These are phyloP conservation scores for Oscarella lobularis DNA, from an alignment of 37 sponge, comb jelly and placozoan genomes.

Conservation along the genomic window DNA sequence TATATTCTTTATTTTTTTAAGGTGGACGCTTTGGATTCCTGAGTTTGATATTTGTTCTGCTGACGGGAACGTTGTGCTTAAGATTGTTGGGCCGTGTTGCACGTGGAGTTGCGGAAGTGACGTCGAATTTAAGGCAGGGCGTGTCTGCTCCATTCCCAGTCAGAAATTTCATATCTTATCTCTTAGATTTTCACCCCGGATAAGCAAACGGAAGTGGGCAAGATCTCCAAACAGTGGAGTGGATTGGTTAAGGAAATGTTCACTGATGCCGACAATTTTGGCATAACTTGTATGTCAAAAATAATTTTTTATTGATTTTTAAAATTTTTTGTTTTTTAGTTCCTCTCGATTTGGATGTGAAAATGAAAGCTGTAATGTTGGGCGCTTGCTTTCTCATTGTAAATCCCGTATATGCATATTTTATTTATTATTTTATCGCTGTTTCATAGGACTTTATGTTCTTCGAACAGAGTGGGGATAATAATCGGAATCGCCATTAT, in stretches of 20 bases:
- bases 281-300: conserved; percentile 26
- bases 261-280: conserved; percentile 98
- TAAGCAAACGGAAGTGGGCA: conserved; percentile 55
- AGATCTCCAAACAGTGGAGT: conserved; percentile 85
- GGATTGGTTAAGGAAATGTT: conserved; percentile 81
- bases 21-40: neutral
- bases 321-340: conserved; percentile 37
- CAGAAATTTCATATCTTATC: neutral
- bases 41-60: conserved; percentile 20
- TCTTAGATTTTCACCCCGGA: conserved; percentile 12
- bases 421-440: no score
- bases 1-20: neutral
- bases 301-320: neutral
- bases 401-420: no score
- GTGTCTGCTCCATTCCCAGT: no score
- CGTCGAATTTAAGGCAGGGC: conserved; percentile 65
- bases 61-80: conserved; percentile 45
- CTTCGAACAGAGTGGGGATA: neutral
- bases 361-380: conserved; percentile 84
- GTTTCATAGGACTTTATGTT: neutral
- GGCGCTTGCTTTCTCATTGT: conserved; percentile 80
- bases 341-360: conserved; percentile 87
- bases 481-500: neutral
- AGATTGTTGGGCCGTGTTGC: conserved; percentile 65
- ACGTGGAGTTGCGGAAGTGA: conserved; percentile 58